Base-by-base conservation (phyloP, 2,888 invertebrate genomes). In the Brenthis daphne region DNA sequence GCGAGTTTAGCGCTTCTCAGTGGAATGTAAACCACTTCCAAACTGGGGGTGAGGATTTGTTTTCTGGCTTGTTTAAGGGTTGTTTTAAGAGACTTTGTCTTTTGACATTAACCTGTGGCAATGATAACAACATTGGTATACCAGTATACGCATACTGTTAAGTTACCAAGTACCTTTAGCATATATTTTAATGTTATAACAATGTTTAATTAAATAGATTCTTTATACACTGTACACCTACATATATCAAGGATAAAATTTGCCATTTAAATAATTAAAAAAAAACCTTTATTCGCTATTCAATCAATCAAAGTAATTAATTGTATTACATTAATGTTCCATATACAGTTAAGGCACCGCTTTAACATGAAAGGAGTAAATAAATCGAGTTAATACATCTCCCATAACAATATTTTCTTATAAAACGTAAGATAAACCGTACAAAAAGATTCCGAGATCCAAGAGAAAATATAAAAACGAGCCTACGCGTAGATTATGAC, bases 11-110 rank as follows among this genome's bases (percentile, higher is more conserved):
- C 82, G 88, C 83, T 88, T 88, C 87, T 82, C 82, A 84, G 82
- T 80, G 88, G 86, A 85, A 89, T 87, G 84, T 84, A 85, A 88
- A 87, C 87, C 85, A 83, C 86, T 88, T 81, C 73, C 81, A 77
- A 77, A 77, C 75, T 78, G 79, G 86, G 88, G 88, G 85, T 82
- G 80, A 58, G 76, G 75, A 57, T 60, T 70, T 73, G 70, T 68
- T 73, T 74, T 73, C 72, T 73, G 64, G 53, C 65, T 65, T 67
- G 61, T 61, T 68, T 55, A 37, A 65, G 72, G 72, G 71, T 72
- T 69, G 70, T 61, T 69, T 76, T 73, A 43, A 69, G 67, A 53
- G 60, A 54, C 43, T 67, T 57, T 54, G 57, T 68, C 68, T 68
- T 66, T 68, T 68, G 58, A 54, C 37, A 61, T 51, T 47, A 20